Base-by-base conservation (phyloP, 2,888 invertebrate genomes). In the Girardia tigrina region DNA sequence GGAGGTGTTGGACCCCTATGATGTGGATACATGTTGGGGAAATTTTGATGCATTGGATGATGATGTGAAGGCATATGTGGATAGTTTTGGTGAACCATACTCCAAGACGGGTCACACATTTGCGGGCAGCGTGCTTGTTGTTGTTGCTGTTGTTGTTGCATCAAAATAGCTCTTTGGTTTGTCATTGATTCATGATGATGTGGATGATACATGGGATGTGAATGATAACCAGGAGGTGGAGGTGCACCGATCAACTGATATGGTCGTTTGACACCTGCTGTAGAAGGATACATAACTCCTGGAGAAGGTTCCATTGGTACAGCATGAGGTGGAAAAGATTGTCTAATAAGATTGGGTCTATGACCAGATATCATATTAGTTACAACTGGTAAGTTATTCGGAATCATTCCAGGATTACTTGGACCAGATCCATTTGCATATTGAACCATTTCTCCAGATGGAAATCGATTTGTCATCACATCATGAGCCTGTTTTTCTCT, bases 141-240 rank as follows among this genome's bases (percentile, higher is more conserved):
- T n/a, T 56, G 56, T 23, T 56, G 56, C n/a, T 56, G 56, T 56
- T 56, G 56, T 56, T 56, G 56, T 56, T 56, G 56, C 56, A 56
- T 56, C n/a, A 56, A 56, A 6, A 56, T 56, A 56, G 56, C 56
- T 56, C 56, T 56, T 56, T 56, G 56, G n/a, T 56, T 56, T 20
- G n/a, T 56, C 23, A 56, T 8, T 8, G 56, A 56, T 12, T 56
- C 56, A 16, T 56, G 56, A 56, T 56, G 56, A 56, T 56, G 56
- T 56, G 4, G 56, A 16, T 56, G 56, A 56, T 56, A 56, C 56
- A 56, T 56, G 4, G 56, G 56, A 56, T 56, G 56, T 12, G 56
- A 56, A 56, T 56, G 56, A 56, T 56, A 56, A 56, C 56, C 56
- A 56, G 56, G 56, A 56, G 56, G 56, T 56, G 56, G 56, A 6